Percentiles rank a stretch among this genome's conserved stretches.
These are phyloP conservation scores for Dysmachus trigonus DNA, from an alignment of 2,888 invertebrate species.

Conservation along the genomic window DNA sequence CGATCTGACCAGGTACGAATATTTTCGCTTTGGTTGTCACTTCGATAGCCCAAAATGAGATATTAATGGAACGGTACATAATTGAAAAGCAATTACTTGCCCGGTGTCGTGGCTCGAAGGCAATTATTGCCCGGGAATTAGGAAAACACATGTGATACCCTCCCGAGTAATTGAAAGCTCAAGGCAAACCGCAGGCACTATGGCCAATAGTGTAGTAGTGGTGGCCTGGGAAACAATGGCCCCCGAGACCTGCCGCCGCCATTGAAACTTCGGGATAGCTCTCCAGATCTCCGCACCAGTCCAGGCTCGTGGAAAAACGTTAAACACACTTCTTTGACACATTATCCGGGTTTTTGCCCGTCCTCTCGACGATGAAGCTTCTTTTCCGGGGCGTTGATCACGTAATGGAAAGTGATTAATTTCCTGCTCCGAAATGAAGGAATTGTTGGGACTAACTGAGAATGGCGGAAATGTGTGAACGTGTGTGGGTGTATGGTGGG, in stretches of 20 bases:
- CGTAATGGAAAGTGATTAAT: slow-evolving; percentile 31
- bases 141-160: slow-evolving; percentile 26
- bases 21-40: slow-evolving; percentile 21
- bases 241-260: background rate
- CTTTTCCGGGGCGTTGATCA: slow-evolving; percentile 24
- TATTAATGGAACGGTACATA: slow-evolving; percentile 37
- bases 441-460: background rate
- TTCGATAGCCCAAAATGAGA: slow-evolving; percentile 14
- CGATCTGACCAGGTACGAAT: slow-evolving; percentile 1
- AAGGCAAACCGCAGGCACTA: background rate
- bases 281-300: background rate
- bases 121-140: slow-evolving; percentile 25
- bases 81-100: slow-evolving; percentile 37
- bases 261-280: background rate
- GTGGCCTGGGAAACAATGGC: background rate
- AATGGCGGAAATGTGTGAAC: background rate
- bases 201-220: background rate
- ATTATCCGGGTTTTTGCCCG: background rate
- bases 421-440: slow-evolving; percentile 1
- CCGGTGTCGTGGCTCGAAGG: slow-evolving; percentile 30
- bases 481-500: background rate
- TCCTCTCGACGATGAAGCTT: background rate
- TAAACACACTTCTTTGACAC: slow-evolving; percentile 29
- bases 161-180: slow-evolving; percentile 11
- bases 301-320: background rate